Evolutionary conservation across 2,113 vertebrate genomes (phyloP), one percentile per base, ranked within the genome.

Genomic region (Zosterops japonicus): DNA sequence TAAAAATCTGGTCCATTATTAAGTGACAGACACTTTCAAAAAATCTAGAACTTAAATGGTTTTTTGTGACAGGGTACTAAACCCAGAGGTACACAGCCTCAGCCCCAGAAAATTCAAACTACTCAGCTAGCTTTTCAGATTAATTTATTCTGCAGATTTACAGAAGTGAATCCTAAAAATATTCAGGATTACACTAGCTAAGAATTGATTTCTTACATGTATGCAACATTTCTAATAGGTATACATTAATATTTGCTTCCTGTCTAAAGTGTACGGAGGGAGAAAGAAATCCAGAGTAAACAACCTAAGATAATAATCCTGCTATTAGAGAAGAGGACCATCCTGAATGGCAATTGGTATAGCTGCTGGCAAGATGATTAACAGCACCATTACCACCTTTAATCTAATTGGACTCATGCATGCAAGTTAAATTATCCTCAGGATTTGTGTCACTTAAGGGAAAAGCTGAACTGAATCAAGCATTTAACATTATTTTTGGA

Each of bases 401-500:
- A 80, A 42, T 72, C 53, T 67, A 90, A 93, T 74, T 17, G 19
- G 50, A 91, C 41, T 79, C 59, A 77, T 8, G 29, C 21, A 52
- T 44, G 17, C 33, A 89, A 85, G 68, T 71, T 78, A 84, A 89
- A 83, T 89, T 92, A 57, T 88, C 22, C 18, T 46, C 16, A 59
- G 83, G n/a, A 87, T 95, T 96, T 90, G 50, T 79, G 50, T 71
- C 64, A 82, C 63, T 93, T 88, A 81, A 64, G 28, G 69, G 57
- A 85, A 94, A 96, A 85, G 29, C 72, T 91, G 59, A 93, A 93
- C 20, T 75, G 60, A 84, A 95, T 87, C 41, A 91, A 84, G 78
- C 19, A 78, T 77, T 88, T 93, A 96, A 83, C 18, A 25, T 92
- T 86, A 67, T 89, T 94, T 96, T 94, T 93, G 64, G 46, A 90